phyloP scores from a whole-genome alignment of 1,140 invertebrate genomes.

The Neomicropteryx cornuta region DNA sequence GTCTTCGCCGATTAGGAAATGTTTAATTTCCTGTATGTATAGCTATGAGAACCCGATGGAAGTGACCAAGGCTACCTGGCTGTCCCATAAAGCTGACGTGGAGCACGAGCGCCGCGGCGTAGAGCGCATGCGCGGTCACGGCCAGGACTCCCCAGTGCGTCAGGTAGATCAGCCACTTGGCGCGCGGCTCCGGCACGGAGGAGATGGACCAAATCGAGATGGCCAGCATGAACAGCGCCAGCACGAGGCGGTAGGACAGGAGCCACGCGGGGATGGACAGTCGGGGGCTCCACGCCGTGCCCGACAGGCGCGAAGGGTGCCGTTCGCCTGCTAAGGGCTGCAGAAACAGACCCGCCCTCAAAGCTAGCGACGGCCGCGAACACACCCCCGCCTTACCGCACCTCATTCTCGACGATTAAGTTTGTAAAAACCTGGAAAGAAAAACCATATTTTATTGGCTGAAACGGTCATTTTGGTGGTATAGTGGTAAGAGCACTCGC shows the following conservation, averaged over 20 bases:
- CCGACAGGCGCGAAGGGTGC: conserved; percentile 10
- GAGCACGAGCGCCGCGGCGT: conserved; percentile 33
- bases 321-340: conserved; percentile 10
- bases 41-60: conserved; percentile 19
- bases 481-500: no score
- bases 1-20: no score
- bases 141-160: conserved; percentile 56
- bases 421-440: not conserved
- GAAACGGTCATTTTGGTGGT: not conserved
- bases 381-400: not conserved
- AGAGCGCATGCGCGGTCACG: conserved; percentile 34
- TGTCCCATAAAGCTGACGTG: conserved; percentile 21
- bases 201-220: conserved; percentile 39
- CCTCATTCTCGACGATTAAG: no score
- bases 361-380: not conserved
- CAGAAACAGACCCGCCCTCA: conserved; percentile 3
- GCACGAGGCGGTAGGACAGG: conserved; percentile 40
- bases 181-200: conserved; percentile 18
- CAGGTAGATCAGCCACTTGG: conserved; percentile 55
- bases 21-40: conserved; percentile 17
- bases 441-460: conserved; percentile 1
- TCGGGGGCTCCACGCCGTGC: conserved; percentile 16
- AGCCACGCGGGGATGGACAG: conserved; percentile 15
- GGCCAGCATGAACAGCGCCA: conserved; percentile 29
- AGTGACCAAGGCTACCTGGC: conserved; percentile 23